Conservation (phyloP, 2,888 invertebrate genomes). For the Synanthedon vespiformis region DNA sequence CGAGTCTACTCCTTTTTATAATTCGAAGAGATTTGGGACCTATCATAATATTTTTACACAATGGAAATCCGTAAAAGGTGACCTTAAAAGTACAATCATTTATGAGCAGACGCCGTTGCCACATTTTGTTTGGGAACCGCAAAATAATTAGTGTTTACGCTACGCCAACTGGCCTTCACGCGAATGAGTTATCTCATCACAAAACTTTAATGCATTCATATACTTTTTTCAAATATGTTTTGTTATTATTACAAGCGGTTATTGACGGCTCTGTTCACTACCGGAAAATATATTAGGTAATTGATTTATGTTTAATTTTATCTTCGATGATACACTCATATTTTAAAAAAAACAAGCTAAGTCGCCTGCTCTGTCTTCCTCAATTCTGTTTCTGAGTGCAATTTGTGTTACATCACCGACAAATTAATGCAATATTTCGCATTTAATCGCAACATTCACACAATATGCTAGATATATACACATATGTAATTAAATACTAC, state of each 20-base stretch:
- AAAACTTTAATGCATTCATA: slow-evolving; percentile 5
- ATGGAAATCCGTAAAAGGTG: background rate
- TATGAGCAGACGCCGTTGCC: slow-evolving; percentile 8
- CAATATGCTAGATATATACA: background rate
- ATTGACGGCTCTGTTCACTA: background rate
- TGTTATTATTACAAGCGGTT: background rate
- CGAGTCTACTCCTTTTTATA: too few relatives aligned
- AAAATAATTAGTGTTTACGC: slow-evolving; percentile 27
- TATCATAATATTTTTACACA: background rate
- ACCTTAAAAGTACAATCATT: background rate
- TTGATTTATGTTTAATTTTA: too few relatives aligned
- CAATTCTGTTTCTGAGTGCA: background rate
- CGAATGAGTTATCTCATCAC: slow-evolving; percentile 15
- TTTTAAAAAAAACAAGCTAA: too few relatives aligned
- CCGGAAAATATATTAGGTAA: too few relatives aligned
- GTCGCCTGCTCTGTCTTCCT: too few relatives aligned
- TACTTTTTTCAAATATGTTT: slow-evolving; percentile 1
- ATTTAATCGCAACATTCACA: slow-evolving; percentile 25
- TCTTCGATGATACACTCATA: too few relatives aligned
- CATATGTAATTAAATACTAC: background rate
- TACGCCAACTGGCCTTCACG: slow-evolving; percentile 28
- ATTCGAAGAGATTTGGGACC: too few relatives aligned
- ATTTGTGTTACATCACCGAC: slow-evolving; percentile 20
- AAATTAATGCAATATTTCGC: slow-evolving; percentile 23
- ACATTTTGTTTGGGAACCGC: slow-evolving; percentile 11